These are phyloP conservation scores for Dermolepida albohirtum DNA, from an alignment of 2,888 invertebrate genomes.

Conservation along the genomic window DNA sequence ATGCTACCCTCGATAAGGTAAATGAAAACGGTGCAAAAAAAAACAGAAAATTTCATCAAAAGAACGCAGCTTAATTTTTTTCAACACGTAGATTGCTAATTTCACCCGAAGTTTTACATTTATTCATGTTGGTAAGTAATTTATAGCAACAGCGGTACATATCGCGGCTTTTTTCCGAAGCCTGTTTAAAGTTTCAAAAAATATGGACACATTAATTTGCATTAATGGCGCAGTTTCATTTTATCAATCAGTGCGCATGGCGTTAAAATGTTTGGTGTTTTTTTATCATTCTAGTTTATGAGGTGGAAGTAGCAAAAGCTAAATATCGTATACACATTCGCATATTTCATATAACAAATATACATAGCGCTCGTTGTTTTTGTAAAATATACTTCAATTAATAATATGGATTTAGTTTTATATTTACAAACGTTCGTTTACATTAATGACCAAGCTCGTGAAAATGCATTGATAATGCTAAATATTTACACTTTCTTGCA, in stretches of 20 bases:
- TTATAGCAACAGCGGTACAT: slow-evolving; percentile 19
- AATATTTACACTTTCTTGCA: no score
- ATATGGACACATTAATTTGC: slow-evolving; percentile 26
- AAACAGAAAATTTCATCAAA: slow-evolving; percentile 16
- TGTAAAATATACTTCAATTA: no score
- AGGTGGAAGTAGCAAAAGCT: neutral
- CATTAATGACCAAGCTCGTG: no score
- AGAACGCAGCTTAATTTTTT: slow-evolving; percentile 10
- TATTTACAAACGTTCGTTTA: no score
- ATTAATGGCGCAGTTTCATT: slow-evolving; percentile 17
- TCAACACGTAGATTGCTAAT: slow-evolving; percentile 15
- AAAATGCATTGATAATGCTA: no score
- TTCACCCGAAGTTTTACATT: slow-evolving; percentile 2
- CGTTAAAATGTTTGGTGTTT: slow-evolving; percentile 16
- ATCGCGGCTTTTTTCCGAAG: slow-evolving; percentile 7
- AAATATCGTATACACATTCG: neutral
- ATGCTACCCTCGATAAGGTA: slow-evolving; percentile 31
- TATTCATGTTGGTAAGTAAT: slow-evolving; percentile 27
- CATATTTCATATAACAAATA: no score
- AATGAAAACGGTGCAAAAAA: slow-evolving; percentile 19
- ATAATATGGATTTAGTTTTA: no score
- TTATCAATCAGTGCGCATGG: slow-evolving; percentile 16
- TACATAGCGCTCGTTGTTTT: no score
- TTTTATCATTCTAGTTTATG: slow-evolving; percentile 14
- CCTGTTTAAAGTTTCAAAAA: slow-evolving; percentile 14